Conservation (phyloP, 2,888 invertebrate genomes). For the Lasioglossum malachurum region DNA sequence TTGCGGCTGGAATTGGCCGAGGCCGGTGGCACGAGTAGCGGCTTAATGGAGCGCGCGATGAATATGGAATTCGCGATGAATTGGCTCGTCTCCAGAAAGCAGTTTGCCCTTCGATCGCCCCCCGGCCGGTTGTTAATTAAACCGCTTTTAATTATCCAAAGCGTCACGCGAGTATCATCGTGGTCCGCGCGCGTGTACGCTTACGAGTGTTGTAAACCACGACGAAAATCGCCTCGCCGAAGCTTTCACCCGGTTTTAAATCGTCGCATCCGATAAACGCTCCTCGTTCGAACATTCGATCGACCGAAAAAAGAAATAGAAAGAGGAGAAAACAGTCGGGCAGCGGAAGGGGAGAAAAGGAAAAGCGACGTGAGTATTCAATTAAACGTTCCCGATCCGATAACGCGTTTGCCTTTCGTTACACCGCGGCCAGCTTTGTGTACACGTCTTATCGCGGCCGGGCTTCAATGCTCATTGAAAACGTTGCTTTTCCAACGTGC, state of each 20-base stretch:
- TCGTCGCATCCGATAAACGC: slow-evolving; percentile 2
- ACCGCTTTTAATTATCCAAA: slow-evolving; percentile 56
- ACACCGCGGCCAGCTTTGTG: slow-evolving; percentile 9
- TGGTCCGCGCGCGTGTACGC: neutral
- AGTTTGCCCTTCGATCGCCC: slow-evolving; percentile 56
- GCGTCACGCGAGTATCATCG: slow-evolving; percentile 12
- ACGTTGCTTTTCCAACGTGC: slow-evolving; percentile 3
- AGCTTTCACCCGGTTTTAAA: neutral
- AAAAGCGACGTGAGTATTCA: slow-evolving; percentile 4
- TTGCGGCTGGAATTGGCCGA: slow-evolving; percentile 61
- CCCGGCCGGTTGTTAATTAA: slow-evolving; percentile 55
- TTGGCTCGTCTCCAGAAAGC: slow-evolving; percentile 64
- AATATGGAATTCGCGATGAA: slow-evolving; percentile 66
- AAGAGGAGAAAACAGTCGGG: neutral
- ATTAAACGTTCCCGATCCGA: slow-evolving; percentile 36
- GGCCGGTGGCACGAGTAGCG: slow-evolving; percentile 42
- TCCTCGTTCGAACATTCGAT: neutral
- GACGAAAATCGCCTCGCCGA: neutral
- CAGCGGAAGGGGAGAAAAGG: no score
- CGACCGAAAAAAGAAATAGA: neutral
- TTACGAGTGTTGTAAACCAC: slow-evolving; percentile 24
- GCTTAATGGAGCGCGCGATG: slow-evolving; percentile 65
- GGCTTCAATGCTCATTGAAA: slow-evolving; percentile 15
- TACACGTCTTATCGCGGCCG: slow-evolving; percentile 23
- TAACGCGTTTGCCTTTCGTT: slow-evolving; percentile 25